These are phyloP conservation scores for Enteromius thamalakanensis DNA, from an alignment of 2,797 vertebrate species.

Conservation along the genomic window DNA sequence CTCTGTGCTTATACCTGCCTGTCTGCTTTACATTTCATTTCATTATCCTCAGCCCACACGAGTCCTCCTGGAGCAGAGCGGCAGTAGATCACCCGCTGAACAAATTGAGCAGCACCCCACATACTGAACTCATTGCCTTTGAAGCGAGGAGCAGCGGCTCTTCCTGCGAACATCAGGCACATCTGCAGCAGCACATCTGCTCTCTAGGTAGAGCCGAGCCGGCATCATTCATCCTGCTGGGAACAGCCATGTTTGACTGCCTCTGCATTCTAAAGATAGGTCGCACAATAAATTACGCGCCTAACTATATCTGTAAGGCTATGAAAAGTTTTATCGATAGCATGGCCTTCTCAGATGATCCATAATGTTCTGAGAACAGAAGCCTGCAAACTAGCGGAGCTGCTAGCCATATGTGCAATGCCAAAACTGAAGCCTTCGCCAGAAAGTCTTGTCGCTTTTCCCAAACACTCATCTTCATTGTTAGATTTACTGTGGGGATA, in stretches of 20 bases:
- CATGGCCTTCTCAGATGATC: constrained; percentile 53
- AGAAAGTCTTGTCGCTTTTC: constrained; percentile 6
- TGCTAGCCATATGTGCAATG: constrained; percentile 67
- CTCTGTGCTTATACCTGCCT: constrained; percentile 34
- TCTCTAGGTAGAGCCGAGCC: constrained; percentile 66
- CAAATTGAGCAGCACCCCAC: constrained; percentile 65
- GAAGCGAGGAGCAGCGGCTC: constrained; percentile 57
- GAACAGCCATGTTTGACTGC: constrained; percentile 49
- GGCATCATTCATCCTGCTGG: constrained; percentile 69
- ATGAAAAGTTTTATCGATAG: constrained; percentile 73
- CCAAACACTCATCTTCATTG: constrained; percentile 31
- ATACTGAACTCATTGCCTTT: constrained; percentile 72
- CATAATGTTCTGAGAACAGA: constrained; percentile 63
- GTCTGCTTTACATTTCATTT: constrained; percentile 57
- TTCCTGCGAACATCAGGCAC: constrained; percentile 61
- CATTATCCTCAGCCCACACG: constrained; percentile 48
- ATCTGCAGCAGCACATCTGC: constrained; percentile 80
- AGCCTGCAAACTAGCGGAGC: constrained; percentile 54
- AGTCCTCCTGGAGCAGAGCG: constrained; percentile 55
- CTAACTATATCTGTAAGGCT: constrained; percentile 65
- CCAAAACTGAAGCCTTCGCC: constrained; percentile 11
- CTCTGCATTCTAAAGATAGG: constrained; percentile 62
- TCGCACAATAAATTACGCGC: constrained; percentile 70
- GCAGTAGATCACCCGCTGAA: constrained; percentile 65
- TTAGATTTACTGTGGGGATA: constrained; percentile 1